Conservation (phyloP, 1,140 invertebrate genomes). For the Watersipora subatra region DNA sequence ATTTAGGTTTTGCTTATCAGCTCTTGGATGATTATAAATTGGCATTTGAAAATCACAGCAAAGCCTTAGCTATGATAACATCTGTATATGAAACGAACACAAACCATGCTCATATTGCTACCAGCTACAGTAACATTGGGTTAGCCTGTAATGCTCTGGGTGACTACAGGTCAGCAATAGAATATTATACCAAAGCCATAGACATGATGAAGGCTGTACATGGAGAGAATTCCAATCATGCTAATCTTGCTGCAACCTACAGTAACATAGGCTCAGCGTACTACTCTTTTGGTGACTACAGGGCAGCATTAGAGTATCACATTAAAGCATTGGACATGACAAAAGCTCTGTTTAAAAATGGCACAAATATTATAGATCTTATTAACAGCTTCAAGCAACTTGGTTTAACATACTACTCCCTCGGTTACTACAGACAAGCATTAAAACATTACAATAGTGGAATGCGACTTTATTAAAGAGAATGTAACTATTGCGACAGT, state of each 20-base stretch:
- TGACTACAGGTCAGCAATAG: not conserved
- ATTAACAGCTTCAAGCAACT: not conserved
- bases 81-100: not conserved
- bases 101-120: not conserved
- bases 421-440: not conserved
- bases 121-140: not conserved
- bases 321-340: not conserved
- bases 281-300: not conserved
- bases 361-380: not conserved
- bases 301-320: not conserved
- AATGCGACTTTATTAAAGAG: too few species aligned
- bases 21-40: not conserved
- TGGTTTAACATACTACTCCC: not conserved
- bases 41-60: not conserved
- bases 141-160: not conserved
- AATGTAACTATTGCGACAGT: too few species aligned
- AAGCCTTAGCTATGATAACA: not conserved
- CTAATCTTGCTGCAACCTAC: not conserved
- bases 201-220: not conserved
- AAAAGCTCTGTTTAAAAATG: not conserved
- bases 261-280: not conserved
- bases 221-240: not conserved
- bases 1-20: not conserved
- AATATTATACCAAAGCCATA: not conserved
- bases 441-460: not conserved